These are phyloP conservation scores for Phyllotreta striolata DNA, from an alignment of 2,888 invertebrate species.

Conservation along the genomic window DNA sequence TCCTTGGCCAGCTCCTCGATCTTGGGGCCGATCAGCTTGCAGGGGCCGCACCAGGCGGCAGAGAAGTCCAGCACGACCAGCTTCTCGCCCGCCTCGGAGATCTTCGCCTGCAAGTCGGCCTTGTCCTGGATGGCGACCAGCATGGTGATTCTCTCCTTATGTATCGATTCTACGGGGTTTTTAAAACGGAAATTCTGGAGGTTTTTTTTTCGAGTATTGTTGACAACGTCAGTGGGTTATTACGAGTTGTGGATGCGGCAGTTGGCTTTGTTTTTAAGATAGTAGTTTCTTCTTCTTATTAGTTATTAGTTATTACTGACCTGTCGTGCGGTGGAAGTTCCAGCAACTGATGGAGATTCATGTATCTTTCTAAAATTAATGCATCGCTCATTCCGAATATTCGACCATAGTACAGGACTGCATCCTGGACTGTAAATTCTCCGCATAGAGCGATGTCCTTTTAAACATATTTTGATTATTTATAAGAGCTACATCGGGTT, in stretches of 20 bases:
- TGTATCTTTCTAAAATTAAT: constrained; percentile 71
- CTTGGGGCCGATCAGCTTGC: constrained; percentile 86
- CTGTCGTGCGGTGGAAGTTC: constrained; percentile 77
- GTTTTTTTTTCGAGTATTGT: constrained; percentile 8
- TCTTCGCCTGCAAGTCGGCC: constrained; percentile 76
- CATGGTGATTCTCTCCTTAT: constrained; percentile 13
- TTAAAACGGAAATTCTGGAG: not conserved
- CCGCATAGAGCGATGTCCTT: constrained; percentile 81
- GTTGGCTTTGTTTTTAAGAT: not conserved
- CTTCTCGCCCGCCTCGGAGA: constrained; percentile 77
- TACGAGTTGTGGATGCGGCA: not conserved
- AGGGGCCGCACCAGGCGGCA: constrained; percentile 94
- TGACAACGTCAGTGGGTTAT: constrained; percentile 3
- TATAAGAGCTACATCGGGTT: not conserved
- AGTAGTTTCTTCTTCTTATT: not conserved
- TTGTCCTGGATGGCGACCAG: constrained; percentile 49
- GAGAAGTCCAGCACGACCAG: constrained; percentile 90
- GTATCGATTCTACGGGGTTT: not conserved
- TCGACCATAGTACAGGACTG: constrained; percentile 86
- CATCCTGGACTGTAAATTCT: constrained; percentile 84
- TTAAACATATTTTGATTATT: not conserved
- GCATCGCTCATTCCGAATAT: constrained; percentile 79
- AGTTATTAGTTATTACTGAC: constrained; percentile 39
- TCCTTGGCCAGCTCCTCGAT: constrained; percentile 75
- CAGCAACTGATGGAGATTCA: constrained; percentile 74